phyloP scores from a whole-genome alignment of 2,113 vertebrate species.

The Tachycineta bicolor region DNA sequence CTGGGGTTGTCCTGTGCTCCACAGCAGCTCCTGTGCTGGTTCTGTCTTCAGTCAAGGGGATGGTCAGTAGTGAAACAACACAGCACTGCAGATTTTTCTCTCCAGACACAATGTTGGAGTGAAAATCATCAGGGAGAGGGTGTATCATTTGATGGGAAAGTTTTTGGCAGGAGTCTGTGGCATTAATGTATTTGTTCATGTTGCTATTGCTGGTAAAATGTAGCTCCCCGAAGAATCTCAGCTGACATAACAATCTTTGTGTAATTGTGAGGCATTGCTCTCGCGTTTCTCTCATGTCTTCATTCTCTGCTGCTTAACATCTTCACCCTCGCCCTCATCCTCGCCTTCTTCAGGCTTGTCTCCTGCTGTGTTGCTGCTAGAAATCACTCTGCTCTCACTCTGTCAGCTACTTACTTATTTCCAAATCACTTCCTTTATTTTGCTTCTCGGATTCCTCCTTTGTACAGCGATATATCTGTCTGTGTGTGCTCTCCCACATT shows the following conservation, averaged over 20 bases:
- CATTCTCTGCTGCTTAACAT: conserved; percentile 62
- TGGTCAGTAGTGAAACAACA: neutral
- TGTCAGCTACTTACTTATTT: conserved; percentile 58
- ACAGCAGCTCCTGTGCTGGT: fast-evolving
- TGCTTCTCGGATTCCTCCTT: conserved; percentile 29
- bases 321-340: conserved; percentile 53
- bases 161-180: neutral
- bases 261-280: conserved; percentile 5
- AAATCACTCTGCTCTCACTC: conserved; percentile 54
- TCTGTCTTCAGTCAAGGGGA: neutral
- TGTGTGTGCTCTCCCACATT: neutral
- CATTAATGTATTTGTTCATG: neutral
- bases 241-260: conserved; percentile 53
- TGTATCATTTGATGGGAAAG: neutral
- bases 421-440: conserved; percentile 50
- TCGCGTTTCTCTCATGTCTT: conserved; percentile 42
- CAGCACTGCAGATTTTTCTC: neutral
- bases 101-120: neutral
- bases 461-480: neutral
- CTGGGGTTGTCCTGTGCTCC: neutral
- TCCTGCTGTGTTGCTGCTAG: conserved; percentile 33
- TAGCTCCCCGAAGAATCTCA: conserved; percentile 21
- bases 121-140: neutral
- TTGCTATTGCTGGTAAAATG: neutral
- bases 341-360: conserved; percentile 3